Evolutionary conservation across 2,113 vertebrate genomes (phyloP).

Genomic region (Hypomesus transpacificus): DNA sequence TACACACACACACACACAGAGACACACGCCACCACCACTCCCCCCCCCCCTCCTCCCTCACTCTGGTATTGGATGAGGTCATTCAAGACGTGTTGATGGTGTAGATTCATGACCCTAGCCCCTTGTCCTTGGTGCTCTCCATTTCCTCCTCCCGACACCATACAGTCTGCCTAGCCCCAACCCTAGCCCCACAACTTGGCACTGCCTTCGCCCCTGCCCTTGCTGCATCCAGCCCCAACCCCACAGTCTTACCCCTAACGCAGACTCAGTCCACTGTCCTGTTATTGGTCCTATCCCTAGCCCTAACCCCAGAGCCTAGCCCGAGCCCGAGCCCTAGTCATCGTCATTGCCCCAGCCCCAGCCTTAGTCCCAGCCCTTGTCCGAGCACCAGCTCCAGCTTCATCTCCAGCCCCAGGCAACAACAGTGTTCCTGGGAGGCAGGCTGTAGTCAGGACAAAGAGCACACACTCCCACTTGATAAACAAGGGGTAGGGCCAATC

Average conservation of each 20-base stretch:
- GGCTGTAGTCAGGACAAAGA: constrained; percentile 69
- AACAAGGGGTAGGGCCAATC: constrained; percentile 56
- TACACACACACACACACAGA: too few species aligned
- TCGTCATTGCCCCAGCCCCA: too few species aligned
- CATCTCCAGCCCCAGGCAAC: background rate
- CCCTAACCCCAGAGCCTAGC: background rate
- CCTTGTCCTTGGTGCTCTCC: constrained; percentile 8
- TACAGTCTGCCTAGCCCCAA: background rate
- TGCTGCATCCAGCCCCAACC: background rate
- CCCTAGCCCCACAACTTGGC: constrained; percentile 22
- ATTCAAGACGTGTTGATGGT: constrained; percentile 52
- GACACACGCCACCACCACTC: too few species aligned
- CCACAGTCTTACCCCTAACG: background rate
- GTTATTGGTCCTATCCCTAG: too few species aligned
- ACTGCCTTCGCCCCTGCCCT: constrained; percentile 8
- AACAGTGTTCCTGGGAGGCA: constrained; percentile 34
- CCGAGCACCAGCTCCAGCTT: too few species aligned
- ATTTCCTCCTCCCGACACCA: background rate
- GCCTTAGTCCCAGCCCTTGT: too few species aligned
- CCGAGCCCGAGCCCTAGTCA: background rate
- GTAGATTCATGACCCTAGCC: constrained; percentile 39
- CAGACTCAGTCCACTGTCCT: too few species aligned
- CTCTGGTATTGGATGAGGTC: constrained; percentile 54
- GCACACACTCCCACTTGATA: constrained; percentile 53
- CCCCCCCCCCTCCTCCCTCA: too few species aligned